These are phyloP conservation scores for human (Homo sapiens) DNA, from an alignment of 2,113 vertebrate species.

Conservation along the genomic window DNA sequence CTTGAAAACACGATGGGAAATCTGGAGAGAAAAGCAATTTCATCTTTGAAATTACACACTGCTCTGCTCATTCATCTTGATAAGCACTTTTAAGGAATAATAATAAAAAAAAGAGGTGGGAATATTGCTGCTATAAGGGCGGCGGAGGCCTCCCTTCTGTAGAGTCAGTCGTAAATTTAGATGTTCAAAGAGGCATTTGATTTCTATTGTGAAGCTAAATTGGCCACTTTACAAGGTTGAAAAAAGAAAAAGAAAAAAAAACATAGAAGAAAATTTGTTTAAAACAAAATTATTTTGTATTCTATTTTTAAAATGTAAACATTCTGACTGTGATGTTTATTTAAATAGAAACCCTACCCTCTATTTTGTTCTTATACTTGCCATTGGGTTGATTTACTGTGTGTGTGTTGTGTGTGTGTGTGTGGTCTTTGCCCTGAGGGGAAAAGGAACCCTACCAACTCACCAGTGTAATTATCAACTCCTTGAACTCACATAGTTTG, in stretches of 20 bases:
- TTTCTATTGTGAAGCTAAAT: conserved; percentile 81
- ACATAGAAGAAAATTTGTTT: neutral
- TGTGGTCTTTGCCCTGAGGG: neutral
- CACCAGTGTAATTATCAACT: neutral
- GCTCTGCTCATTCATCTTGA: conserved; percentile 89
- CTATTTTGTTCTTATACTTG: conserved; percentile 40
- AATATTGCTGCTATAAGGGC: conserved; percentile 81
- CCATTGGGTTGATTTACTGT: neutral
- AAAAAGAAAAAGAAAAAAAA: neutral
- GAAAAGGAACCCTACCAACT: neutral
- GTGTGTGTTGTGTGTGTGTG: neutral
- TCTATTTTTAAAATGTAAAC: neutral
- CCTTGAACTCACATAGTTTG: neutral
- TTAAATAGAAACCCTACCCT: neutral
- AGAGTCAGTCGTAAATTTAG: conserved; percentile 83
- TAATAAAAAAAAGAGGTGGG: conserved; percentile 69
- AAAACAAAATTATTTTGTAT: neutral
- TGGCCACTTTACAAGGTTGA: conserved; percentile 54
- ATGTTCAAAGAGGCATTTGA: conserved; percentile 83
- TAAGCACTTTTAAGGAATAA: conserved; percentile 87
- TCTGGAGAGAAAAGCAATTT: conserved; percentile 88
- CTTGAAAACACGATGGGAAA: conserved; percentile 83
- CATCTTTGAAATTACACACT: conserved; percentile 88
- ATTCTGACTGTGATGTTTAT: neutral
- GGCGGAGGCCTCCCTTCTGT: conserved; percentile 74